Percentiles rank a stretch among this genome's conserved stretches.
phyloP scores from a whole-genome alignment of 2,888 invertebrate genomes.

The Plebejus melissa region DNA sequence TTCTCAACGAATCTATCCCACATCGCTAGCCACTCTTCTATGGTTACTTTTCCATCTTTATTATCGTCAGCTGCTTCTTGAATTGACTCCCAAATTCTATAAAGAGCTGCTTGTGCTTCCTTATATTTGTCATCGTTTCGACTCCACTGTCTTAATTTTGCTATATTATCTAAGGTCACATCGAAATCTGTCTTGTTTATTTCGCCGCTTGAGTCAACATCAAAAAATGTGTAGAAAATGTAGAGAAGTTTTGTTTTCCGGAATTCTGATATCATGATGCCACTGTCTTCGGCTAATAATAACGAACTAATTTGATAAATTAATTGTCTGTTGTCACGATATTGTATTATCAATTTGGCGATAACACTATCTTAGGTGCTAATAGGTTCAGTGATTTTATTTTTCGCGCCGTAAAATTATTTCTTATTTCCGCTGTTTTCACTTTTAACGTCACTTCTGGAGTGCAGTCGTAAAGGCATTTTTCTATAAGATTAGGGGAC shows the following conservation, averaged over 20 bases:
- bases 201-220: conserved; percentile 89
- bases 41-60: conserved; percentile 53
- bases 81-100: conserved; percentile 88
- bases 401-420: background rate
- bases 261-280: conserved; percentile 82
- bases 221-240: conserved; percentile 81
- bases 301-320: background rate
- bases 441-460: too few relatives aligned
- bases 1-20: conserved; percentile 44
- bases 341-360: background rate
- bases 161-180: conserved; percentile 89
- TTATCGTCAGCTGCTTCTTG: conserved; percentile 86
- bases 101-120: conserved; percentile 84
- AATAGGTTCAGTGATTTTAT: background rate
- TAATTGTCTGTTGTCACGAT: background rate
- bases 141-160: conserved; percentile 85
- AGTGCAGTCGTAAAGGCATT: too few relatives aligned
- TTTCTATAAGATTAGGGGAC: too few relatives aligned
- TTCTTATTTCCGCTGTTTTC: too few relatives aligned
- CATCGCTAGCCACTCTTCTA: conserved; percentile 38
- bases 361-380: background rate
- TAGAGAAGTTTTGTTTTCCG: conserved; percentile 84
- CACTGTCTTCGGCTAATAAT: background rate
- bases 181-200: conserved; percentile 91
- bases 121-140: conserved; percentile 82